phyloP scores from a whole-genome alignment of 2,888 invertebrate genomes.

The Lapara coniferarum region DNA sequence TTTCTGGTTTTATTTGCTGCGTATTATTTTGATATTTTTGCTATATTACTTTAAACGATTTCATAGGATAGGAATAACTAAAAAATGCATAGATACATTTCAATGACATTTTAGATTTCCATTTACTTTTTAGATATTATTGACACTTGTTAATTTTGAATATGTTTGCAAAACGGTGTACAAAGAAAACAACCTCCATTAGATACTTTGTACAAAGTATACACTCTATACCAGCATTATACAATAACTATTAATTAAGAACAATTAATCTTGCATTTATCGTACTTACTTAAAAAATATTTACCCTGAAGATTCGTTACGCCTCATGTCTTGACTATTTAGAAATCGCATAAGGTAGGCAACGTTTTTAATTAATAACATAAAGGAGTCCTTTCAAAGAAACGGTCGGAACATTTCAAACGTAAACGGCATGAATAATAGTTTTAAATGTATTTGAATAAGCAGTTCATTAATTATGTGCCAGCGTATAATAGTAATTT shows the following conservation, averaged over 20 bases:
- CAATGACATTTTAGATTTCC: too few species aligned
- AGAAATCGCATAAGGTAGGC: conserved; percentile 67
- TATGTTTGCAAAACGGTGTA: not conserved
- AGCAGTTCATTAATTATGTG: conserved; percentile 82
- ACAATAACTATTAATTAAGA: conserved; percentile 19
- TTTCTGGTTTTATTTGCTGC: conserved; percentile 39
- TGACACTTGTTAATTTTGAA: too few species aligned
- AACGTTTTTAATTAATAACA: conserved; percentile 74
- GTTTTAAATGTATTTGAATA: conserved; percentile 84
- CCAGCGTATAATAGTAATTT: conserved; percentile 79
- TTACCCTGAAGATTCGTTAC: conserved; percentile 62
- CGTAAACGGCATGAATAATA: conserved; percentile 83
- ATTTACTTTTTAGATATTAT: too few species aligned
- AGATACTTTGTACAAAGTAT: too few species aligned
- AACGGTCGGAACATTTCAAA: conserved; percentile 79
- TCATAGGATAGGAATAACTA: too few species aligned
- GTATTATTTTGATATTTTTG: too few species aligned
- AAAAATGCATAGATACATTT: too few species aligned
- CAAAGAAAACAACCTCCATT: not conserved
- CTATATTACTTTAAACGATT: too few species aligned
- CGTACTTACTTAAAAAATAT: conserved; percentile 56
- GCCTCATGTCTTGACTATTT: conserved; percentile 51
- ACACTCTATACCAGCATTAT: too few species aligned
- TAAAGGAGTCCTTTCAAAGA: conserved; percentile 73
- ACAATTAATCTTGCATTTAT: conserved; percentile 36